Evolutionary conservation across 2,113 vertebrate species (phyloP).

Genomic region (Rallus limicola): DNA sequence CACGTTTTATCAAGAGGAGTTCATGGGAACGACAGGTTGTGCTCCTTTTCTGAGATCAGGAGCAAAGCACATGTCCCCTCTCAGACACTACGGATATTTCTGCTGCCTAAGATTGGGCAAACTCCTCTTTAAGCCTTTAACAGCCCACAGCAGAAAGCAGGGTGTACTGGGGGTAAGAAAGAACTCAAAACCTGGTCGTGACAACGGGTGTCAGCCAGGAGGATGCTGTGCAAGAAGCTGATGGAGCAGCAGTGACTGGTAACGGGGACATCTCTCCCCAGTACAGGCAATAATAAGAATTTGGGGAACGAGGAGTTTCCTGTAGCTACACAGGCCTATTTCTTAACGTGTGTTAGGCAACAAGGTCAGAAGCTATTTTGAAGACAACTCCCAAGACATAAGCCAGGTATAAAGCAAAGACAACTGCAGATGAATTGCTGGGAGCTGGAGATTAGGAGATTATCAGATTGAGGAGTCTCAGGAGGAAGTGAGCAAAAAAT

Average conservation of each 20-base stretch:
- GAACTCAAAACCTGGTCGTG: neutral
- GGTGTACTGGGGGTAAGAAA: neutral
- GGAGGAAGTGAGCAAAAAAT: constrained; percentile 4
- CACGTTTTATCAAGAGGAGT: neutral
- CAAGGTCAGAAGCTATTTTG: constrained; percentile 55
- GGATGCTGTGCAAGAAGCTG: neutral
- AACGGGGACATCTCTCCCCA: neutral
- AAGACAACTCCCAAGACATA: neutral
- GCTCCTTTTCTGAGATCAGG: neutral
- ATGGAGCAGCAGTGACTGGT: neutral
- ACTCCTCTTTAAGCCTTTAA: constrained; percentile 32
- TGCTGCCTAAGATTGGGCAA: neutral
- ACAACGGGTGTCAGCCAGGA: neutral
- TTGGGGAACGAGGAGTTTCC: neutral
- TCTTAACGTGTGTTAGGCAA: constrained; percentile 6
- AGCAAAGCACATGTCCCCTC: neutral
- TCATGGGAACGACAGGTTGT: neutral
- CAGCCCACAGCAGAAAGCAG: neutral
- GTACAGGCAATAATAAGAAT: neutral
- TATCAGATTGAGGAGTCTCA: constrained; percentile 50
- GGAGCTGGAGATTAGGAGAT: constrained; percentile 56
- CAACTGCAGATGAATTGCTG: neutral
- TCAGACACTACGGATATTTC: neutral
- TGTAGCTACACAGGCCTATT: neutral
- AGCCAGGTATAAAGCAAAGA: constrained; percentile 49